A percentile compares a stretch with the other conserved stretches of the same genome.
These are phyloP conservation scores for Hesperophylax magnus DNA, from an alignment of 1,140 invertebrate species.

Conservation along the genomic window DNA sequence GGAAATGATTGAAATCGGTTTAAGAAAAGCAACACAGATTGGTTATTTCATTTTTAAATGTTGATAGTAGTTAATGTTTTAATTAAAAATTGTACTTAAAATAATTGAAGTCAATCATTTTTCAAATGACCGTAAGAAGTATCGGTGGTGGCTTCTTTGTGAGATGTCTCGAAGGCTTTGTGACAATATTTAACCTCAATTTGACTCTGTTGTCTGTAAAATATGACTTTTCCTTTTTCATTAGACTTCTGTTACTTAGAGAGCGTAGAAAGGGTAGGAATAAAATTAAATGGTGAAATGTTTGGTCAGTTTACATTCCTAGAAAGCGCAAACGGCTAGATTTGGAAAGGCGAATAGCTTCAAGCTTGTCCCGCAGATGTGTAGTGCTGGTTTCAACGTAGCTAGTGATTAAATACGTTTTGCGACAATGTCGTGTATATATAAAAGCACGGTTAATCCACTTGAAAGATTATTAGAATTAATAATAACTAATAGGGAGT, in stretches of 20 bases:
- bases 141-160: not conserved
- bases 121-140: conserved; percentile 5
- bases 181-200: conserved; percentile 30
- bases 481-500: conserved; percentile 1
- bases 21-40: not conserved
- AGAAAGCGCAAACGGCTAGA: not conserved
- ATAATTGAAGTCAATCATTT: conserved; percentile 6
- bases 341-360: conserved; percentile 9
- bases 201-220: conserved; percentile 20
- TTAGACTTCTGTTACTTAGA: conserved; percentile 15
- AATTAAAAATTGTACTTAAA: conserved; percentile 14
- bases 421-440: conserved; percentile 12
- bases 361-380: not conserved
- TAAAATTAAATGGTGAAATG: not conserved
- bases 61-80: conserved; percentile 5
- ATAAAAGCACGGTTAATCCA: conserved; percentile 11
- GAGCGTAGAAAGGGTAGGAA: not conserved
- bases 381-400: not conserved
- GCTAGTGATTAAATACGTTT: not conserved
- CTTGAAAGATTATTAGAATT: conserved; percentile 20
- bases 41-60: conserved; percentile 2
- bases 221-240: conserved; percentile 3
- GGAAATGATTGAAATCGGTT: not conserved
- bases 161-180: conserved; percentile 16
- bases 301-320: not conserved